Conservation (phyloP, 2,888 invertebrate genomes). For the Chelonus formosanus region DNA sequence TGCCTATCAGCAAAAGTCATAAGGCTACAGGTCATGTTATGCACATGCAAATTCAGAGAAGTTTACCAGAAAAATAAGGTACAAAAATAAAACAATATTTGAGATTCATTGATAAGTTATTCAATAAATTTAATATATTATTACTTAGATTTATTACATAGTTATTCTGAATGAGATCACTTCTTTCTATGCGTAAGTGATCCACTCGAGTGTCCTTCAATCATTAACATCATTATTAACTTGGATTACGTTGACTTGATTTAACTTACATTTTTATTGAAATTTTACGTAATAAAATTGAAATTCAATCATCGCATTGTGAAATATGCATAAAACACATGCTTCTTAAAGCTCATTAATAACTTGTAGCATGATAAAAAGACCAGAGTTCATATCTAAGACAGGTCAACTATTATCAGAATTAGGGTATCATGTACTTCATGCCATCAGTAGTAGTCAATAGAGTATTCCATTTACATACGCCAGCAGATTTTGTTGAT, state of each 20-base stretch:
- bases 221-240: too few species aligned
- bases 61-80: not conserved
- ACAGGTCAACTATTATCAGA: slow-evolving; percentile 45
- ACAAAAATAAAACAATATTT: not conserved
- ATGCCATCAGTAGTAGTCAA: too few species aligned
- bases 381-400: slow-evolving; percentile 46
- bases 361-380: slow-evolving; percentile 36
- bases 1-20: slow-evolving; percentile 51
- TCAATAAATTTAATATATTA: not conserved
- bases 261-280: too few species aligned
- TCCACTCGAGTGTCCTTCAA: too few species aligned
- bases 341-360: too few species aligned
- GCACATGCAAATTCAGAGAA: slow-evolving; percentile 37
- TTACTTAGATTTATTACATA: too few species aligned
- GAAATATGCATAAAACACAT: too few species aligned
- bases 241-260: too few species aligned
- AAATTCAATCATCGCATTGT: too few species aligned
- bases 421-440: slow-evolving; percentile 40
- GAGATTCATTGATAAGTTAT: not conserved
- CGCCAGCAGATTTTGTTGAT: not conserved
- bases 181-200: too few species aligned
- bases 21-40: slow-evolving; percentile 43
- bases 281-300: too few species aligned
- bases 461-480: not conserved
- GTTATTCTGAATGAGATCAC: too few species aligned